Percentiles rank a stretch among this genome's conserved stretches.
Conservation (phyloP, 2,888 invertebrate genomes). For the Scaptomyza tumidula region DNA sequence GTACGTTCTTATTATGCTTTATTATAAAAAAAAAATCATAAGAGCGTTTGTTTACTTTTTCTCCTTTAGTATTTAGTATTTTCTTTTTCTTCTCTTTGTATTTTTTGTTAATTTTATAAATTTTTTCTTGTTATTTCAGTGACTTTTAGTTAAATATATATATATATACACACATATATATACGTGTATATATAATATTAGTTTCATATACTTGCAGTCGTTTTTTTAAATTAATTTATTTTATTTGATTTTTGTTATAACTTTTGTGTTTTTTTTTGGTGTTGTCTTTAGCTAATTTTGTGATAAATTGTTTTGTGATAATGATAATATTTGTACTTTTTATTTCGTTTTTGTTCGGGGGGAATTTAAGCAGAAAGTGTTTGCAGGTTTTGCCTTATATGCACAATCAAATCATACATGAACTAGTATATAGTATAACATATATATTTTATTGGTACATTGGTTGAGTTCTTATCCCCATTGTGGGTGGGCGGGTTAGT, state of each 20-base stretch:
- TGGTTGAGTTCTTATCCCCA: constrained; percentile 7
- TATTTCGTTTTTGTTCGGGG: constrained; percentile 79
- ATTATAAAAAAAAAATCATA: constrained; percentile 69
- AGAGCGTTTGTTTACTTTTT: constrained; percentile 65
- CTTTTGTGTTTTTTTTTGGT: constrained; percentile 16
- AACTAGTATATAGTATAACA: too few species aligned
- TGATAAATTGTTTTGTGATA: constrained; percentile 44
- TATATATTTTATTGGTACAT: not conserved
- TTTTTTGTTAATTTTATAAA: constrained; percentile 2
- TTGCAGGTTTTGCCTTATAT: constrained; percentile 38
- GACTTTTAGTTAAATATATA: constrained; percentile 17
- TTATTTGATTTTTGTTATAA: constrained; percentile 11
- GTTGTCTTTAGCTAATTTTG: constrained; percentile 34
- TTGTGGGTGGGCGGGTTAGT: constrained; percentile 30
- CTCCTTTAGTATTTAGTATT: constrained; percentile 15
- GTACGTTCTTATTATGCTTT: constrained; percentile 35
- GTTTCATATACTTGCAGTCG: constrained; percentile 61
- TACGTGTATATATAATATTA: constrained; percentile 22
- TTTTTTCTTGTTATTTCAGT: constrained; percentile 14
- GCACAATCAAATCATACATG: not conserved
- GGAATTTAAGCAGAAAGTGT: constrained; percentile 72
- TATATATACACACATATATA: constrained; percentile 1
- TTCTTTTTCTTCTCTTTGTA: constrained; percentile 9
- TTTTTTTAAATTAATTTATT: constrained; percentile 26
- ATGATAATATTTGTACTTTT: constrained; percentile 81